Percentiles rank a stretch among this genome's conserved stretches.
These are phyloP conservation scores for Hylia prasina DNA, from an alignment of 2,113 vertebrate species.

Conservation along the genomic window DNA sequence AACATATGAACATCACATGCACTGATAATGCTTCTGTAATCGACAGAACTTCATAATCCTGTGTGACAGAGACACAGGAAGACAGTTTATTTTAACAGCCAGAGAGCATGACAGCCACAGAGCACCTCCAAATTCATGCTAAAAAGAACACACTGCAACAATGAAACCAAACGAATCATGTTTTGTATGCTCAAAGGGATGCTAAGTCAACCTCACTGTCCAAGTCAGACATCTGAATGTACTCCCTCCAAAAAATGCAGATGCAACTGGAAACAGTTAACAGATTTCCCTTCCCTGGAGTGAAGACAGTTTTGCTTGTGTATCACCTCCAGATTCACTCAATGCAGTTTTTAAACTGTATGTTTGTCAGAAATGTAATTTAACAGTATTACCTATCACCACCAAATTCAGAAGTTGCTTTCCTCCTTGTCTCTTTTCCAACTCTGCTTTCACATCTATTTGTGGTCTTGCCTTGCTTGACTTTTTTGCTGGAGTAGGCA, in stretches of 20 bases:
- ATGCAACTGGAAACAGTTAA: background rate
- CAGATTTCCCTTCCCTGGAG: background rate
- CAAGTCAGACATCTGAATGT: background rate
- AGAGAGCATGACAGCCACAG: background rate
- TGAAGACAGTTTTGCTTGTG: background rate
- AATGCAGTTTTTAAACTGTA: background rate
- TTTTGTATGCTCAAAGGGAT: background rate
- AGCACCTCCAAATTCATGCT: background rate
- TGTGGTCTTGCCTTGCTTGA: constrained; percentile 83
- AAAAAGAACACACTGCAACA: background rate
- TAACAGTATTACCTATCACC: constrained; percentile 84
- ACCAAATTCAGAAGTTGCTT: constrained; percentile 94
- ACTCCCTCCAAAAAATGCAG: background rate
- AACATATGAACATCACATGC: background rate
- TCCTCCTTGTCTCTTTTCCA: constrained; percentile 95
- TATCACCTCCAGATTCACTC: background rate
- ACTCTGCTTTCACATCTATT: constrained; percentile 86
- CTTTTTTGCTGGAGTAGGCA: constrained; percentile 74
- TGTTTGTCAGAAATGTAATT: background rate
- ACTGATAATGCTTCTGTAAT: background rate
- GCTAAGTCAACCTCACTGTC: background rate
- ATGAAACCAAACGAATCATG: background rate
- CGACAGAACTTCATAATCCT: background rate
- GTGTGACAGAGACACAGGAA: background rate
- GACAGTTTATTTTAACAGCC: background rate